phyloP scores from a whole-genome alignment of 2,113 vertebrate genomes.

The Syngnathoides biaculeatus region DNA sequence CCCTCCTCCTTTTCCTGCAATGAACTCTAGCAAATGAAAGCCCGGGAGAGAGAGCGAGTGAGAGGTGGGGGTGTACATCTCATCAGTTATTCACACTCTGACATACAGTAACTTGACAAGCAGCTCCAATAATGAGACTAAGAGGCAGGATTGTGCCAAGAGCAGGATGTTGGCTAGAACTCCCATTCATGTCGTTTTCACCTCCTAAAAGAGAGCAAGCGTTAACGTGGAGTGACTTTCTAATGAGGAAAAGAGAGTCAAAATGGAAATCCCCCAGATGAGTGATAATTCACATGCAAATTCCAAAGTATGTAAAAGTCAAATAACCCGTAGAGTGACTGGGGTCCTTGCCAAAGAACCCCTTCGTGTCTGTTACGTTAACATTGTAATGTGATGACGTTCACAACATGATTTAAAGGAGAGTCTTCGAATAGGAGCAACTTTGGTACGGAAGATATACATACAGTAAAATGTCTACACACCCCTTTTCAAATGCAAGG shows the following conservation, averaged over 20 bases:
- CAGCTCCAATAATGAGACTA: slow-evolving; percentile 58
- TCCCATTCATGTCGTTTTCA: not conserved
- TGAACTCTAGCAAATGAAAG: slow-evolving; percentile 49
- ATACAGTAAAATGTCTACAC: too few relatives aligned
- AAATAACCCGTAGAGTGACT: too few relatives aligned
- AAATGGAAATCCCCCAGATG: not conserved
- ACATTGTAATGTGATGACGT: too few relatives aligned
- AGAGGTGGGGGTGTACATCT: slow-evolving; percentile 41
- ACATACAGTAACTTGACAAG: slow-evolving; percentile 54
- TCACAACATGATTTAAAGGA: too few relatives aligned
- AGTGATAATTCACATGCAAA: not conserved
- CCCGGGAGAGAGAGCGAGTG: slow-evolving; percentile 40
- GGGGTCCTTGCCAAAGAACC: too few relatives aligned
- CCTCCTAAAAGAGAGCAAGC: not conserved
- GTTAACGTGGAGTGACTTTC: slow-evolving; percentile 30
- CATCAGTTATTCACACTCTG: slow-evolving; percentile 63
- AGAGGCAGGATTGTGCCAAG: slow-evolving; percentile 48
- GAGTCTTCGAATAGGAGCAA: too few relatives aligned
- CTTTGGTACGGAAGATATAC: too few relatives aligned
- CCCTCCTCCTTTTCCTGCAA: slow-evolving; percentile 31
- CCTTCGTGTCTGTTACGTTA: too few relatives aligned
- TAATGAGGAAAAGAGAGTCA: slow-evolving; percentile 4
- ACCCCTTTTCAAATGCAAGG: too few relatives aligned
- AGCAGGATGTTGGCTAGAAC: slow-evolving; percentile 56
- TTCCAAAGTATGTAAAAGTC: too few relatives aligned